Evolutionary conservation across 2,797 vertebrate species (phyloP).

Genomic region (Tachyglossus aculeatus): DNA sequence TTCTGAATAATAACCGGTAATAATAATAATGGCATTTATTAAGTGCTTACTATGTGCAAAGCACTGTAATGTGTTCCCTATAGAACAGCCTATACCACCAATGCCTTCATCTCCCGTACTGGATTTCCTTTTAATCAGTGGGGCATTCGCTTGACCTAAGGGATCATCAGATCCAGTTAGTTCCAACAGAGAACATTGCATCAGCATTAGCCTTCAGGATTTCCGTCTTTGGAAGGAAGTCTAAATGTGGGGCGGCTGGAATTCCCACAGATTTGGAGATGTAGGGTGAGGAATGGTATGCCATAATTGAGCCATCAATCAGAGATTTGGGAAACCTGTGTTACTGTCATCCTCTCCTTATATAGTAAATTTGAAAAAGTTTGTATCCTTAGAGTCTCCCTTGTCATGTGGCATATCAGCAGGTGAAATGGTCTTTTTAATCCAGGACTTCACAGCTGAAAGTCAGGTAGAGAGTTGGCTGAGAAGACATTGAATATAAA

Average conservation of each 20-base stretch:
- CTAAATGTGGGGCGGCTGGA: background rate
- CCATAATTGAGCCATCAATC: background rate
- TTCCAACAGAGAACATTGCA: background rate
- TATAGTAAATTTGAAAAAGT: slow-evolving; percentile 29
- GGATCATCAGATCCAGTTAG: background rate
- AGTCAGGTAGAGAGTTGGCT: background rate
- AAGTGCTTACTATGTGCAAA: too few species aligned
- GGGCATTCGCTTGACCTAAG: slow-evolving; percentile 21
- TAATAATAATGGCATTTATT: too few species aligned
- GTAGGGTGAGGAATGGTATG: background rate
- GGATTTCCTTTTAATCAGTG: background rate
- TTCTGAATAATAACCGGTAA: too few species aligned
- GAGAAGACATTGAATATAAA: too few species aligned
- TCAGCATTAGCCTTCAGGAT: background rate
- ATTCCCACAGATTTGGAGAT: slow-evolving; percentile 16
- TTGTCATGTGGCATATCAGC: slow-evolving; percentile 3
- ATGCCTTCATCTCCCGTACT: slow-evolving; percentile 4
- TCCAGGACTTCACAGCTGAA: background rate
- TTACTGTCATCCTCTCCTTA: slow-evolving; percentile 4
- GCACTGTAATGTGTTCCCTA: too few species aligned
- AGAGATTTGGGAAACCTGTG: background rate
- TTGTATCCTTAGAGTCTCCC: too few species aligned
- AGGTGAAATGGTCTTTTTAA: background rate
- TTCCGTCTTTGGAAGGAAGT: slow-evolving; percentile 1
- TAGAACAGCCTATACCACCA: background rate